phyloP scores from a whole-genome alignment of 2,797 vertebrate species.

The Sebastes matsubarae region DNA sequence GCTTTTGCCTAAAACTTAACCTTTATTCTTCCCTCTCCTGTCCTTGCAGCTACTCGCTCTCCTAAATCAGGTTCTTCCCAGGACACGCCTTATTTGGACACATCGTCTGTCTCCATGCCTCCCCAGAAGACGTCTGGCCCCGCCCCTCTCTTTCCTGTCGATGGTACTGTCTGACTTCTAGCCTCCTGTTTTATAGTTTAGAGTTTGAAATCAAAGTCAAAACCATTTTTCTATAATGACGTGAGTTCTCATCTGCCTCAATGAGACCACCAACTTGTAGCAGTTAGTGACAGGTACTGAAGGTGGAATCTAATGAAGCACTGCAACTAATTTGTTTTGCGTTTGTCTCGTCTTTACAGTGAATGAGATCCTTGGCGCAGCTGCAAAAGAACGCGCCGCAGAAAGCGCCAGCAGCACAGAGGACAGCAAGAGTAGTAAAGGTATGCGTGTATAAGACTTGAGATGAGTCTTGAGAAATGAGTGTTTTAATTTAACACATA shows the following conservation, averaged over 20 bases:
- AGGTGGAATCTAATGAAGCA: conserved; percentile 7
- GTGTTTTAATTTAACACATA: neutral
- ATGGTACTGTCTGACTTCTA: conserved; percentile 60
- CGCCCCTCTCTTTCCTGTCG: conserved; percentile 76
- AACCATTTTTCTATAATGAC: neutral
- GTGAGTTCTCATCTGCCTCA: neutral
- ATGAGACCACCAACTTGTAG: neutral
- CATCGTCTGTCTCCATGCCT: conserved; percentile 74
- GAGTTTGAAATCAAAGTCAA: neutral
- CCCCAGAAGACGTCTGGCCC: conserved; percentile 75
- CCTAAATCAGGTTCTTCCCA: conserved; percentile 77
- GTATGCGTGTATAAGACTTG: conserved; percentile 49
- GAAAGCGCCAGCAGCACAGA: conserved; percentile 72
- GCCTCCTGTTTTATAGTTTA: neutral
- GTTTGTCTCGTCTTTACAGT: conserved; percentile 59
- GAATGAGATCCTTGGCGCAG: conserved; percentile 77
- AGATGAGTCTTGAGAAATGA: neutral
- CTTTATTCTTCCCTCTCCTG: neutral
- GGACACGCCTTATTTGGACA: conserved; percentile 77
- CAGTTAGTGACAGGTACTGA: neutral
- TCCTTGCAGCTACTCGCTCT: conserved; percentile 73
- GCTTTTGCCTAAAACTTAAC: neutral
- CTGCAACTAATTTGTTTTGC: conserved; percentile 4
- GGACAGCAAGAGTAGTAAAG: conserved; percentile 76
- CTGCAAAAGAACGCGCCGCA: conserved; percentile 72